Conservation (phyloP, 2,888 invertebrate species). For the Agrilus mali region DNA sequence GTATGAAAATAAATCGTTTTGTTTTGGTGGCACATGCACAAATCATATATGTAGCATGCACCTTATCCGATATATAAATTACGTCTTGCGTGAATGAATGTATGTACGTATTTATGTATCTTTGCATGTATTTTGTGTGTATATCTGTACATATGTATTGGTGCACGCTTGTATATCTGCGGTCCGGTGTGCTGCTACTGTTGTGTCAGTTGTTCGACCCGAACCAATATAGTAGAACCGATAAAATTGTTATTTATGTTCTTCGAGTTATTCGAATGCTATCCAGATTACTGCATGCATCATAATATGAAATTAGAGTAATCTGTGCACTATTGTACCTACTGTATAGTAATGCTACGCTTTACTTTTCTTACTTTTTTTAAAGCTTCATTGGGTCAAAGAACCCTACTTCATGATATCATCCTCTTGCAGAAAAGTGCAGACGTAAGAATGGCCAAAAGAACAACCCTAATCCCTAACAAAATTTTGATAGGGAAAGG, state of each 20-base stretch:
- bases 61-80: constrained; percentile 21
- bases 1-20: no score
- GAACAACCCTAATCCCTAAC: no score
- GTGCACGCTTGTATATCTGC: constrained; percentile 2
- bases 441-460: no score
- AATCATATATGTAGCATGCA: constrained; percentile 12
- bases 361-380: no score
- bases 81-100: constrained; percentile 18
- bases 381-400: no score
- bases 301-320: constrained; percentile 18
- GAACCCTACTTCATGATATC: no score
- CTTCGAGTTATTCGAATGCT: constrained; percentile 11
- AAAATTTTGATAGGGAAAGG: no score
- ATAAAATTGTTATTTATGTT: constrained; percentile 20
- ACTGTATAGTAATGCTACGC: background rate
- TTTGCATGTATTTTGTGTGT: constrained; percentile 3
- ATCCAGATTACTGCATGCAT: constrained; percentile 19
- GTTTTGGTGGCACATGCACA: constrained; percentile 14
- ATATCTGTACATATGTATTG: background rate
- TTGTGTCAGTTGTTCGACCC: constrained; percentile 16
- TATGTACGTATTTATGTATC: constrained; percentile 15
- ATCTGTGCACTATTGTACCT: constrained; percentile 18
- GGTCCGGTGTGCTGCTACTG: no score
- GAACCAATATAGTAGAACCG: constrained; percentile 17
- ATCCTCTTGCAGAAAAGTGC: no score